Conservation (phyloP, 2,797 vertebrate genomes). For the Oceanodroma leucorhoa region DNA sequence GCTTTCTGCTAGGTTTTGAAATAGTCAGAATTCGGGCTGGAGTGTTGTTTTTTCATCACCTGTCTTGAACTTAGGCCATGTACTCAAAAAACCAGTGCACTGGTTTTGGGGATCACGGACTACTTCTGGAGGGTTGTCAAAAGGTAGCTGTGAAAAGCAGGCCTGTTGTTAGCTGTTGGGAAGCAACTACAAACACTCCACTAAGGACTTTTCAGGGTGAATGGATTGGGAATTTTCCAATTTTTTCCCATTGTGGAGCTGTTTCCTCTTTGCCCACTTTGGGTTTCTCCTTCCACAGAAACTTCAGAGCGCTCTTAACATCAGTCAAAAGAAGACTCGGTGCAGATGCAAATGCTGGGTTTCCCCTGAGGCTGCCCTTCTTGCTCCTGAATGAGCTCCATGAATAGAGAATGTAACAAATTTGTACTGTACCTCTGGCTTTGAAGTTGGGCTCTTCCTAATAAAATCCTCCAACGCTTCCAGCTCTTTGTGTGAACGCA, state of each 20-base stretch:
- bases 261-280: not conserved
- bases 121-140: not conserved
- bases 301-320: not conserved
- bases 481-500: conserved; percentile 37
- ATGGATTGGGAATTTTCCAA: not conserved
- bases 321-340: not conserved
- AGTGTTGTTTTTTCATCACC: not conserved
- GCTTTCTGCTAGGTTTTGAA: not conserved
- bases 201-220: not conserved
- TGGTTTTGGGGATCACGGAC: not conserved
- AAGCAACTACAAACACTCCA: not conserved
- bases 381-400: conserved; percentile 26
- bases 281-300: not conserved
- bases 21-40: not conserved
- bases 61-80: not conserved
- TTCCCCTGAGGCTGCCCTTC: conserved; percentile 34
- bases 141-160: not conserved
- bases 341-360: conserved; percentile 6
- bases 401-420: conserved; percentile 49
- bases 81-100: not conserved
- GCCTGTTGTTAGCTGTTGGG: not conserved
- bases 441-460: conserved; percentile 52
- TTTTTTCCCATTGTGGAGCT: not conserved
- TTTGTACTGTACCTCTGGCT: conserved; percentile 49
- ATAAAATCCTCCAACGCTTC: conserved; percentile 55